phyloP scores from a whole-genome alignment of 1,140 invertebrate genomes.

The Drosophila virilis region DNA sequence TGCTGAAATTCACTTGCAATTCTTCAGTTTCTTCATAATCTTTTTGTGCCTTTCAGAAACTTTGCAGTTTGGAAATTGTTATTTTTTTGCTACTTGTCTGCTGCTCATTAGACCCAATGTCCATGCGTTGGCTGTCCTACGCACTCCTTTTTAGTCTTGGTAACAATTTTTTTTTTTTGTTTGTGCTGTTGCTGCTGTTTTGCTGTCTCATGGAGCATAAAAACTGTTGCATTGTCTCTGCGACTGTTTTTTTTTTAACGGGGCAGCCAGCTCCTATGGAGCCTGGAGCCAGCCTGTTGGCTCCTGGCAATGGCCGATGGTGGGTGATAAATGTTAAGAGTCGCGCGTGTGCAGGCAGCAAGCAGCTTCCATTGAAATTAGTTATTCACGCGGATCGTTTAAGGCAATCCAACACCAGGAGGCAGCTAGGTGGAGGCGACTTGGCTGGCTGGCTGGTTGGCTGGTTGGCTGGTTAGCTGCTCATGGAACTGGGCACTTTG shows the following conservation, averaged over 20 bases:
- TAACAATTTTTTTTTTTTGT: constrained; percentile 37
- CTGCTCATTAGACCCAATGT: constrained; percentile 42
- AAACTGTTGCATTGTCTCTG: constrained; percentile 49
- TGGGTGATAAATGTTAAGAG: constrained; percentile 79
- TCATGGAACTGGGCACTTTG: constrained; percentile 52
- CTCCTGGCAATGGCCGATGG: constrained; percentile 67
- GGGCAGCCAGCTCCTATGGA: constrained; percentile 24
- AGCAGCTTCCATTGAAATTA: constrained; percentile 80
- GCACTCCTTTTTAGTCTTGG: constrained; percentile 42
- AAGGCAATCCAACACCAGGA: constrained; percentile 80
- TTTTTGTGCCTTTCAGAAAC: constrained; percentile 1
- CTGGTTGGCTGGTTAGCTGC: constrained; percentile 38
- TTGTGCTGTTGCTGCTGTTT: constrained; percentile 10
- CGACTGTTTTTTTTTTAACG: not conserved
- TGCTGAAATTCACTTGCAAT: too few relatives aligned
- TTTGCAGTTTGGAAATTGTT: not conserved
- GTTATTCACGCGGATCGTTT: constrained; percentile 83
- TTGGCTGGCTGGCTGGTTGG: constrained; percentile 15
- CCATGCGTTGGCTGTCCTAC: constrained; percentile 47
- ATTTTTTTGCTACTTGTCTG: constrained; percentile 1
- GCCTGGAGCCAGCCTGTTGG: constrained; percentile 40
- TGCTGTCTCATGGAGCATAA: constrained; percentile 32
- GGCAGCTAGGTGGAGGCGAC: constrained; percentile 45
- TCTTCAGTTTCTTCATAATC: not conserved
- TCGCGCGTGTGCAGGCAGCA: constrained; percentile 56